Conservation (phyloP, 2,888 invertebrate genomes). For the Capitulum mitella region DNA sequence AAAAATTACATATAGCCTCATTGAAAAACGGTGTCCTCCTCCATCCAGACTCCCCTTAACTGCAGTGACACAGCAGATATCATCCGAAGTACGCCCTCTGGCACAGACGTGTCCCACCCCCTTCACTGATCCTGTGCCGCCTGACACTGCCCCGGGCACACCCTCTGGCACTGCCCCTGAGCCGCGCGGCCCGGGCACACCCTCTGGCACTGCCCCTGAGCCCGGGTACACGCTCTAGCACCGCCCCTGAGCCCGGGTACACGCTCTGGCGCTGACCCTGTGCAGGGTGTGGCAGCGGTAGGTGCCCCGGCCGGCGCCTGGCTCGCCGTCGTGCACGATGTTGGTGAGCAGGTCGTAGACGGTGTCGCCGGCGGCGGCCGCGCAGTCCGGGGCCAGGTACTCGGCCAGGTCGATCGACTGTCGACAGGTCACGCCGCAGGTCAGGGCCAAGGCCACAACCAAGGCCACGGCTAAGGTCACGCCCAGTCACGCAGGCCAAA, state of each 20-base stretch:
- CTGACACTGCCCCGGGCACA: background rate
- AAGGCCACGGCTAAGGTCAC: too few species aligned
- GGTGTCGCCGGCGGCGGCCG: conserved; percentile 53
- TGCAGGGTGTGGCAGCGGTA: conserved; percentile 91
- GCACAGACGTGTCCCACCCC: too few species aligned
- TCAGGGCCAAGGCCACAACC: too few species aligned
- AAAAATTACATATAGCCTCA: too few species aligned
- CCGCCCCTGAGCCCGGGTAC: too few species aligned
- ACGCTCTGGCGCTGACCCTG: too few species aligned
- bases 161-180: background rate
- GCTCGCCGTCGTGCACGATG: conserved; percentile 97
- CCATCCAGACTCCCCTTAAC: too few species aligned
- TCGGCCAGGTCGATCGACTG: conserved; percentile 97
- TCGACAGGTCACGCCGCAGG: too few species aligned
- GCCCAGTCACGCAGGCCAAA: too few species aligned
- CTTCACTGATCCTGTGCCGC: background rate
- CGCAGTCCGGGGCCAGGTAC: conserved; percentile 73
- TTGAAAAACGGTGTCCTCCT: too few species aligned
- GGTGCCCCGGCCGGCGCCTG: conserved; percentile 70
- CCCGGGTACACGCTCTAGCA: conserved; percentile 86
- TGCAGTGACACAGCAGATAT: too few species aligned
- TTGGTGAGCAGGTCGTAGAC: conserved; percentile 97
- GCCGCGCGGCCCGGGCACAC: background rate
- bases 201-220: conserved; percentile 49
- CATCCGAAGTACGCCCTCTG: too few species aligned